These are phyloP conservation scores for Siniperca scherzeri DNA, from an alignment of 2,797 vertebrate species.

Conservation along the genomic window DNA sequence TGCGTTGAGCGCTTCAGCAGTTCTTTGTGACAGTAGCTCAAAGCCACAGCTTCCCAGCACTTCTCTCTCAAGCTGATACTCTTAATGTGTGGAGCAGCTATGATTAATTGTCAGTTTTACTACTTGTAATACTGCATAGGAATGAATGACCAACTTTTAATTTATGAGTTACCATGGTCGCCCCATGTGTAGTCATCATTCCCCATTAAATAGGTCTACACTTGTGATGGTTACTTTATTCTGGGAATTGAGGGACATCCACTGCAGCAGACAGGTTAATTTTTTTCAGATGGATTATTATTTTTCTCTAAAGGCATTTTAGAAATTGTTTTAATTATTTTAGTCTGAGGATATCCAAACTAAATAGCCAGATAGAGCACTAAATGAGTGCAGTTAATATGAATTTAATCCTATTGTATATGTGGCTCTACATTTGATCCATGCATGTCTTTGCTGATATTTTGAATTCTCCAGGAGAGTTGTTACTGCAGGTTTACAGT, in stretches of 20 bases:
- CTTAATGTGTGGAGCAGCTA: slow-evolving; percentile 21
- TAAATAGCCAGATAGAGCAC: background rate
- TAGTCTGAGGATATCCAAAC: background rate
- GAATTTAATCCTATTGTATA: background rate
- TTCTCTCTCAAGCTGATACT: slow-evolving; percentile 20
- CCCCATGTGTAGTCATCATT: slow-evolving; percentile 36
- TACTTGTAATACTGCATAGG: slow-evolving; percentile 34
- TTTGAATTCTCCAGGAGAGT: too few species aligned
- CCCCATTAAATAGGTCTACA: slow-evolving; percentile 28
- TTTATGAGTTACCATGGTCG: slow-evolving; percentile 20
- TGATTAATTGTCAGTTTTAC: slow-evolving; percentile 62
- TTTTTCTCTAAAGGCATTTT: slow-evolving; percentile 21
- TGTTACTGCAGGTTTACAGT: background rate
- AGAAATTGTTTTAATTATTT: slow-evolving; percentile 4
- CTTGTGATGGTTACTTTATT: slow-evolving; percentile 28
- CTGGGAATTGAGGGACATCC: slow-evolving; percentile 5
- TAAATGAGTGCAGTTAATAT: background rate
- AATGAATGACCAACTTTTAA: slow-evolving; percentile 39
- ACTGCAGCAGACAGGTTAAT: slow-evolving; percentile 10
- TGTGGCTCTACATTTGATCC: background rate
- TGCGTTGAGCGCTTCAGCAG: slow-evolving; percentile 25
- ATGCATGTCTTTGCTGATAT: background rate
- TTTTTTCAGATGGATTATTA: slow-evolving; percentile 20
- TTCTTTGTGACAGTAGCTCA: slow-evolving; percentile 45
- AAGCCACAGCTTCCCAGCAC: slow-evolving; percentile 15